phyloP scores from a whole-genome alignment of 1,140 invertebrate genomes.

The Stenopsyche tienmushanensis region DNA sequence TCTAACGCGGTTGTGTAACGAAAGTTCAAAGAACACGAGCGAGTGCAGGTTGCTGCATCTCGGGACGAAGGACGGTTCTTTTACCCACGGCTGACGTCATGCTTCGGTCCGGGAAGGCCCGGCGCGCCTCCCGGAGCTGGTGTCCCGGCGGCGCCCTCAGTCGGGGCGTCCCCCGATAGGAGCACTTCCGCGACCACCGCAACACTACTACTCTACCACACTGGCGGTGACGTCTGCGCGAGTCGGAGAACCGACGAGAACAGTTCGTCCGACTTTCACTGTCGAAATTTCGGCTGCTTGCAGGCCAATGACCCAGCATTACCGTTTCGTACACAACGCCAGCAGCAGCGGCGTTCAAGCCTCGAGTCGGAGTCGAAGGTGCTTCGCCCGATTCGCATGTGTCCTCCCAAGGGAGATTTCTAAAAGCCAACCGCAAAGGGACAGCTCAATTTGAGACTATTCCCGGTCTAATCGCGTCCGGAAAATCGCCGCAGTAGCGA shows the following conservation, averaged over 20 bases:
- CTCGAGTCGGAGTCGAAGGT: not conserved
- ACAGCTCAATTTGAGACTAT: too few relatives aligned
- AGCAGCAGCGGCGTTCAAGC: not conserved
- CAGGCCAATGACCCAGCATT: conserved; percentile 23
- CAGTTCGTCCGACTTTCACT: conserved; percentile 28
- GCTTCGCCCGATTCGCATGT: too few relatives aligned
- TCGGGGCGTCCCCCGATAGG: not conserved
- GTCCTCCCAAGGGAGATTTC: not conserved
- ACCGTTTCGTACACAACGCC: conserved; percentile 12
- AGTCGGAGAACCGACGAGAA: conserved; percentile 22
- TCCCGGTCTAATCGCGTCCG: too few relatives aligned
- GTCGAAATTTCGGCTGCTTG: conserved; percentile 19
- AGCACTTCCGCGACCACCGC: not conserved
- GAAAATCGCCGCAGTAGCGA: too few relatives aligned
- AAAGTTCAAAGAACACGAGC: too few relatives aligned
- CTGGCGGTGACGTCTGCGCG: conserved; percentile 20
- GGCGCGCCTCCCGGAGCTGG: not conserved
- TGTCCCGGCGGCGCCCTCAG: conserved; percentile 7
- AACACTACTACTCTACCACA: not conserved
- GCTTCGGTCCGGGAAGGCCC: conserved; percentile 5
- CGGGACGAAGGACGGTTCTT: not conserved
- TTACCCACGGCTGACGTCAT: conserved; percentile 33
- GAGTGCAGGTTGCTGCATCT: not conserved
- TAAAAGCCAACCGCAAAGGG: not conserved
- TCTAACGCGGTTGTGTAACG: too few relatives aligned